Conservation (phyloP, 2,113 vertebrate genomes). For the Colaptes auratus region DNA sequence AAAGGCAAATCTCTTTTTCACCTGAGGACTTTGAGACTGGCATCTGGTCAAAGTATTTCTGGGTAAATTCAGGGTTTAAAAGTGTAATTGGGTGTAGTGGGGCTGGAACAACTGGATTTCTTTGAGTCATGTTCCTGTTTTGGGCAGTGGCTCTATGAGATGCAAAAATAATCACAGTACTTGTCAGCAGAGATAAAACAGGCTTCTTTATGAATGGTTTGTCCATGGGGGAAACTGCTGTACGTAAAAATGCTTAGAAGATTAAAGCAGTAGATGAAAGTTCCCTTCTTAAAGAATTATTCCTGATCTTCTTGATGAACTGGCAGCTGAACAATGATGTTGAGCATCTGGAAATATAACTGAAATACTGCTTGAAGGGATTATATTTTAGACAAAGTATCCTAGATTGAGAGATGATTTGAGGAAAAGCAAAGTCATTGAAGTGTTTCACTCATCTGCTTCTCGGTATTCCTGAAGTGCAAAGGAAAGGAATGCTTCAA, state of each 20-base stretch:
- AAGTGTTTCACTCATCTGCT: not conserved
- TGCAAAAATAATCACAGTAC: not conserved
- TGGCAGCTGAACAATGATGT: not conserved
- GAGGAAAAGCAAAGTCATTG: not conserved
- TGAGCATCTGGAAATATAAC: not conserved
- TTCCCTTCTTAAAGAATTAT: not conserved
- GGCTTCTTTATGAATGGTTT: not conserved
- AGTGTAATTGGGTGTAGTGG: not conserved
- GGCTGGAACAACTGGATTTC: not conserved
- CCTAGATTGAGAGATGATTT: not conserved
- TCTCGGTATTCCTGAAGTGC: not conserved
- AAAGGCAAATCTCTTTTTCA: not conserved
- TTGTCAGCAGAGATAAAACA: constrained; percentile 13
- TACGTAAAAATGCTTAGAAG: not conserved
- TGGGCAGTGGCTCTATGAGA: not conserved
- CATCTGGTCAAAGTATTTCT: not conserved
- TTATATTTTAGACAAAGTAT: not conserved
- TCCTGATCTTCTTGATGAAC: not conserved
- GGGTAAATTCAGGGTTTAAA: not conserved
- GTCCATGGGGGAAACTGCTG: not conserved
- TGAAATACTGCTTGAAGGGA: not conserved
- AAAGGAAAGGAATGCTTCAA: not conserved
- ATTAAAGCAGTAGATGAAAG: not conserved
- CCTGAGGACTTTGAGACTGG: not conserved
- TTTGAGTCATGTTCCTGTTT: not conserved